A percentile compares a stretch with the other conserved stretches of the same genome.
These are phyloP conservation scores for Anisognathus igniventris DNA, from an alignment of 2,797 vertebrate genomes.

Conservation along the genomic window DNA sequence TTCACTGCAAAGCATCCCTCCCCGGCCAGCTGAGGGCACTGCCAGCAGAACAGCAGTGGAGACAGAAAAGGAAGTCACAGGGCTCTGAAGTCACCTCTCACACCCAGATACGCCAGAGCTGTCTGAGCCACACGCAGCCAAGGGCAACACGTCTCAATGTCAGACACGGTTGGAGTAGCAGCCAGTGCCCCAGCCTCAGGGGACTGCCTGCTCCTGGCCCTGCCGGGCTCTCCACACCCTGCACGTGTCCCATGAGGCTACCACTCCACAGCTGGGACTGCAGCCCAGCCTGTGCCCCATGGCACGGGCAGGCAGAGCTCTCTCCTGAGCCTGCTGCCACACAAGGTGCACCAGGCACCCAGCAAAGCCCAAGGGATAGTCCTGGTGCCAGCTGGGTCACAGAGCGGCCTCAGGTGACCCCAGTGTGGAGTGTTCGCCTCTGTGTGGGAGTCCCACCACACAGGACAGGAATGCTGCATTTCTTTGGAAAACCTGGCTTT, in stretches of 20 bases:
- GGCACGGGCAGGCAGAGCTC: background rate
- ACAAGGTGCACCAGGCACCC: background rate
- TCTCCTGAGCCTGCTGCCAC: background rate
- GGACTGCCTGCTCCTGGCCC: fast-evolving
- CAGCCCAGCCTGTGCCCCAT: background rate
- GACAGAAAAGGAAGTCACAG: constrained; percentile 47
- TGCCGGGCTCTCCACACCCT: fast-evolving
- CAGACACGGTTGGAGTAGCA: background rate
- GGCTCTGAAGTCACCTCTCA: constrained; percentile 42
- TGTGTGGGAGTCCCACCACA: background rate
- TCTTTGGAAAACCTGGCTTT: constrained; percentile 43
- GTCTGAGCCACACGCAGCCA: background rate
- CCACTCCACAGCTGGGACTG: background rate
- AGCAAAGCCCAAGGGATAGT: background rate
- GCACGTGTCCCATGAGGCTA: fast-evolving
- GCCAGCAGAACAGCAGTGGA: background rate
- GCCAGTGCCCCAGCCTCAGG: background rate
- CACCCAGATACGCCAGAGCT: background rate
- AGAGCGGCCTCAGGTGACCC: background rate
- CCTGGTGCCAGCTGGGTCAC: background rate
- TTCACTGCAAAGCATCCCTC: background rate
- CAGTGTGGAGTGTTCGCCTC: background rate
- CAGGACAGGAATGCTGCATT: background rate
- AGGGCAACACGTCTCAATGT: constrained; percentile 60
- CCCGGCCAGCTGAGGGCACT: background rate